Percentiles rank a stretch among this genome's conserved stretches.
These are phyloP conservation scores for Catalaphyllia jardinei DNA, from an alignment of 64 coral and sea anemone genomes.

Conservation along the genomic window DNA sequence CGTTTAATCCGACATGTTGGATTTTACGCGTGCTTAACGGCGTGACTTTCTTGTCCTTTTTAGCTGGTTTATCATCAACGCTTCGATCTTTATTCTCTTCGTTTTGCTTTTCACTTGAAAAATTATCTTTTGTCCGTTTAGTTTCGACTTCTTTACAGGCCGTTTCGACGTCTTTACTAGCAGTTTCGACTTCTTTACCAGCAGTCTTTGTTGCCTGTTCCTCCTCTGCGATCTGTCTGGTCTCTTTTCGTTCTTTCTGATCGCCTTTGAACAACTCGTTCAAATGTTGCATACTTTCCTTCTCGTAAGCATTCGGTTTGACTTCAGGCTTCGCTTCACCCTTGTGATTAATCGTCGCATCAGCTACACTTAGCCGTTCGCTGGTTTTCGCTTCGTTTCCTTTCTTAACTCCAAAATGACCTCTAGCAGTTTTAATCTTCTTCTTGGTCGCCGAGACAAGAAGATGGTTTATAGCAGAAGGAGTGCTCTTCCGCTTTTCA, in stretches of 20 bases:
- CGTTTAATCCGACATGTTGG: constrained; percentile 81
- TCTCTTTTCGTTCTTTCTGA: constrained; percentile 40
- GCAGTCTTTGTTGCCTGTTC: not conserved
- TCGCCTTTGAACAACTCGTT: constrained; percentile 69
- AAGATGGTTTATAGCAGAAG: constrained; percentile 94
- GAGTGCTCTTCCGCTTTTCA: constrained; percentile 71
- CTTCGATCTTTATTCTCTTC: constrained; percentile 3
- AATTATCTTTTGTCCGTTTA: not conserved
- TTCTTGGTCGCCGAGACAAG: constrained; percentile 85
- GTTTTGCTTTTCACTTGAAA: not conserved
- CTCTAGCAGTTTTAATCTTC: constrained; percentile 32
- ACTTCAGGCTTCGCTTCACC: constrained; percentile 12
- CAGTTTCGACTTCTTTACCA: not conserved
- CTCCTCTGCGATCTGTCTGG: not conserved
- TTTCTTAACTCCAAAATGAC: constrained; percentile 20
- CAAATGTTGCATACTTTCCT: constrained; percentile 65
- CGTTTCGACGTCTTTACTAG: not conserved
- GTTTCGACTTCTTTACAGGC: not conserved
- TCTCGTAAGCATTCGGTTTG: constrained; percentile 59
- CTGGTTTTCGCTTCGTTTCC: not conserved
- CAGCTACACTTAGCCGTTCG: not conserved
- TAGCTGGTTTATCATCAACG: not conserved
- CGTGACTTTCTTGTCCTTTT: constrained; percentile 2
- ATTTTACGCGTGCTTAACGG: constrained; percentile 61
- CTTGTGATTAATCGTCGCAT: not conserved